phyloP scores from a whole-genome alignment of 2,113 vertebrate genomes.

The Rhinoptilus africanus region DNA sequence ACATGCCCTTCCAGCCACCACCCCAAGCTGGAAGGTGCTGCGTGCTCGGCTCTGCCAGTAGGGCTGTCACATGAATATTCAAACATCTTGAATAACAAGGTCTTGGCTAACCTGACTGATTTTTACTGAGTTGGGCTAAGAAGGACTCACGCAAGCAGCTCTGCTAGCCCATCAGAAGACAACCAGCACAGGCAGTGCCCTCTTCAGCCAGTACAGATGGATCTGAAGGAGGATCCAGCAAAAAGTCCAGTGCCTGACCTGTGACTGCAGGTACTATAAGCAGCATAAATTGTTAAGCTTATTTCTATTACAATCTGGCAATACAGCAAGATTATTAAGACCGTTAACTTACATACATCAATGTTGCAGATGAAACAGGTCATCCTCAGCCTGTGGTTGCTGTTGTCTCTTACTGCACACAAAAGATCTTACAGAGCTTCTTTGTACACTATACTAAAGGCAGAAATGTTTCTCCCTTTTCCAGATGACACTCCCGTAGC shows the following conservation, averaged over 20 bases:
- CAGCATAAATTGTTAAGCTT: neutral
- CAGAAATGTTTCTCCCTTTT: neutral
- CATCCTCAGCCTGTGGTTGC: neutral
- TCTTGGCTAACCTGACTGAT: neutral
- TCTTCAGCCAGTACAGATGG: neutral
- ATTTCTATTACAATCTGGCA: neutral
- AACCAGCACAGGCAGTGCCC: fast-evolving
- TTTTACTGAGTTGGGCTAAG: neutral
- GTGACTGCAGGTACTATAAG: neutral
- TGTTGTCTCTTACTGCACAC: neutral
- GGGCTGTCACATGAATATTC: neutral
- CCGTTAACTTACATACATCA: neutral
- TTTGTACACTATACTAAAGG: fast-evolving
- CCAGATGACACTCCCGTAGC: conserved; percentile 93
- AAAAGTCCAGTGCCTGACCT: fast-evolving
- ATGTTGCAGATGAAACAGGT: neutral
- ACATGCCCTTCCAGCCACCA: neutral
- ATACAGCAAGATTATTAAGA: neutral
- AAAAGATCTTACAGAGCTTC: neutral
- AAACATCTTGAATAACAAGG: neutral
- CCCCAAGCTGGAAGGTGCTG: neutral
- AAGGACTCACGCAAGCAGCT: neutral
- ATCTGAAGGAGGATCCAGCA: neutral
- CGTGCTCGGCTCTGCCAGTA: neutral
- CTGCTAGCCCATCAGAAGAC: neutral